Percentiles rank a stretch among this genome's conserved stretches.
phyloP scores from a whole-genome alignment of 1,140 invertebrate species.

The Heliconius eleuchia region DNA sequence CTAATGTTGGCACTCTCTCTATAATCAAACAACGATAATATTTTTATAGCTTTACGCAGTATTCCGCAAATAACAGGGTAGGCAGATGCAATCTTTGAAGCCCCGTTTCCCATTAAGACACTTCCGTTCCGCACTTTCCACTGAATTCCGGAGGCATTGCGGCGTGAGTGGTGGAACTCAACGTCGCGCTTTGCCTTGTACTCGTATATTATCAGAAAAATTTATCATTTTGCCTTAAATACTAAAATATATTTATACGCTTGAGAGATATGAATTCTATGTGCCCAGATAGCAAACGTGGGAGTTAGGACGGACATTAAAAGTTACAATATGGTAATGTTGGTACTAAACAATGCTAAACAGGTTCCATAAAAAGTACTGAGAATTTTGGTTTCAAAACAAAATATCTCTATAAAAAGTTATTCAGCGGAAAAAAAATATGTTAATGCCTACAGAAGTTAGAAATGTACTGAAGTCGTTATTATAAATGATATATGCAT shows the following conservation, averaged over 20 bases:
- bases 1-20: no score
- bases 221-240: no score
- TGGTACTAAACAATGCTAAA: conserved; percentile 9
- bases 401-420: conserved; percentile 7
- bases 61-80: no score
- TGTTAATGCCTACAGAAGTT: conserved; percentile 1
- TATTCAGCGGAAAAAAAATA: background rate
- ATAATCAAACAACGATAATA: no score
- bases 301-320: background rate
- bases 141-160: no score
- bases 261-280: background rate
- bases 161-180: no score
- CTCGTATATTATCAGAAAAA: no score
- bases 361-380: background rate
- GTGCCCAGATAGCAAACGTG: background rate
- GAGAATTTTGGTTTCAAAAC: background rate
- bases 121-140: no score
- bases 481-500: background rate
- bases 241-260: background rate
- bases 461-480: background rate
- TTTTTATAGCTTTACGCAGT: no score
- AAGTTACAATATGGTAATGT: conserved; percentile 2
- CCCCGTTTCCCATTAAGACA: no score
- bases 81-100: no score
- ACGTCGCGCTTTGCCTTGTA: no score